Base-by-base conservation (phyloP, 2,113 vertebrate species). In the Trinectes maculatus region DNA sequence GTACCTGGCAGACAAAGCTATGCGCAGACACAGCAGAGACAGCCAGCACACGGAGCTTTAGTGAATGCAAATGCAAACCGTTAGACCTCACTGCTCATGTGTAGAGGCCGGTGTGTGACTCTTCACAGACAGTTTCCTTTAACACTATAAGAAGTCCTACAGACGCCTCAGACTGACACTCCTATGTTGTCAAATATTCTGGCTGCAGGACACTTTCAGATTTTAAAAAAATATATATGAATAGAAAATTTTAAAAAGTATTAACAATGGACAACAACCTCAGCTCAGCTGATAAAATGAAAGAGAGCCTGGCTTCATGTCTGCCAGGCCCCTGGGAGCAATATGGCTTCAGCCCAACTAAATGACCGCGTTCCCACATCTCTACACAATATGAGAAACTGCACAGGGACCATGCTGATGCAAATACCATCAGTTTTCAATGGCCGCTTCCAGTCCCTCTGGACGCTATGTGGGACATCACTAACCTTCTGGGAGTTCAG, bases 41-140 rank as follows among this genome's bases (percentile, higher is more conserved):
- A 59, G 46, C 26, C 58, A 19, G 71, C 40, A 48, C 49, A 37
- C 3, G 6, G 48, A 39, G 36, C 28, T 74, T 71, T 16, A 60
- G 28, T 48, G 52, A 75, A 88, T 77, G 80, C 71, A 84, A 88
- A 90, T 79, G 60, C 7, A 12, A 74, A 49, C 54, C 51, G 25
- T 74, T 66, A 68, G 76, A 77, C 31, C 47, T 69, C 24, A 61
- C 49, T 18, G 15, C 47, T 64, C 37, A 25, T 33, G 79, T 66
- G 79, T 47, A 54, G 79, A 40, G 77, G 29, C 26, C 16, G 2
- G 71, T 10, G 85, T 77, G 83, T 58, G 76, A 82, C 61, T 82
- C 84, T 79, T 84, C 73, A 79, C 85, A 80, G 69, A 70, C 29
- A 67, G 31, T 53, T 21, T 51, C 49, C 71, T 8, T 33, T 44